phyloP scores from a whole-genome alignment of 2,888 invertebrate species.

The Temnothorax unifasciatus region DNA sequence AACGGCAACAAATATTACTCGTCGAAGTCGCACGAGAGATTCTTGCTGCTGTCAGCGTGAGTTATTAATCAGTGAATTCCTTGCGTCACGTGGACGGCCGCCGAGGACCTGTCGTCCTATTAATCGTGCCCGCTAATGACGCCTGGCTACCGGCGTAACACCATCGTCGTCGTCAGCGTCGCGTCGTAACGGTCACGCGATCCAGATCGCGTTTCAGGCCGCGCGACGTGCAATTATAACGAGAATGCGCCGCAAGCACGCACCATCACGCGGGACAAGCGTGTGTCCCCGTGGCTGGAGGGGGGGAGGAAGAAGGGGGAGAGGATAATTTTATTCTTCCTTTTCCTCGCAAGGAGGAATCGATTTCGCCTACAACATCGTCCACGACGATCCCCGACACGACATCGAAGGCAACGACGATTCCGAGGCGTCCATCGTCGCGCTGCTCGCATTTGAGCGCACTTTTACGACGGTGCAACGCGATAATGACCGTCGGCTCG shows the following conservation, averaged over 20 bases:
- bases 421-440: constrained; percentile 50
- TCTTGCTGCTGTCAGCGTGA: constrained; percentile 53
- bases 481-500: constrained; percentile 67
- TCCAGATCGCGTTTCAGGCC: constrained; percentile 79
- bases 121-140: constrained; percentile 80
- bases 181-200: constrained; percentile 79
- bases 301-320: neutral
- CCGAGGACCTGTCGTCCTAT: constrained; percentile 73
- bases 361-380: constrained; percentile 74
- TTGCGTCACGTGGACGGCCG: constrained; percentile 59
- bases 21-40: constrained; percentile 1
- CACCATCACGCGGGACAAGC: constrained; percentile 72
- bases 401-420: constrained; percentile 58
- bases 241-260: constrained; percentile 82
- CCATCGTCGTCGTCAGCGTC: constrained; percentile 49
- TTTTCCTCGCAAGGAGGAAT: constrained; percentile 58
- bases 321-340: constrained; percentile 61
- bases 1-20: constrained; percentile 1
- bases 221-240: constrained; percentile 81
- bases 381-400: constrained; percentile 48
- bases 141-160: constrained; percentile 61
- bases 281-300: constrained; percentile 64
- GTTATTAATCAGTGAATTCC: constrained; percentile 72
- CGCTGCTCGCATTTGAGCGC: constrained; percentile 47
- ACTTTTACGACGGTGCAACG: constrained; percentile 67